Percentiles rank a stretch among this genome's conserved stretches.
Evolutionary conservation across 2,888 invertebrate species (phyloP).

Genomic region (Ramazzottius varieornatus): DNA sequence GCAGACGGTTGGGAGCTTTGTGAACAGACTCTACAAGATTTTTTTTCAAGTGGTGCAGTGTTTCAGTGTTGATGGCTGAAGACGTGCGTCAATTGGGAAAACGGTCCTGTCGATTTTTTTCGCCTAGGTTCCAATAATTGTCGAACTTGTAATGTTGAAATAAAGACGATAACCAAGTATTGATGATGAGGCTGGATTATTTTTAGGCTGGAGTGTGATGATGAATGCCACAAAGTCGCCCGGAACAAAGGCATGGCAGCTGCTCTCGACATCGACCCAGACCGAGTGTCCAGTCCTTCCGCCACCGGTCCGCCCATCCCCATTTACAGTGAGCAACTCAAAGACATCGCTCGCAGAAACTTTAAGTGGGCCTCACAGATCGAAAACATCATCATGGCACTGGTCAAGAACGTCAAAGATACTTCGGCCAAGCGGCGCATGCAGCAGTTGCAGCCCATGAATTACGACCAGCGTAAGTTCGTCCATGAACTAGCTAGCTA

Average conservation of each 20-base stretch:
- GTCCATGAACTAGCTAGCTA: constrained; percentile 80
- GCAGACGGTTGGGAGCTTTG: too few species aligned
- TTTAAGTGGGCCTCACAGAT: neutral
- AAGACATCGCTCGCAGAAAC: neutral
- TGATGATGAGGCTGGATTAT: too few species aligned
- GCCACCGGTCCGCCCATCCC: neutral
- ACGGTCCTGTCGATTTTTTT: too few species aligned
- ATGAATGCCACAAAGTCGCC: constrained; percentile 61
- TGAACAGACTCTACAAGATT: too few species aligned
- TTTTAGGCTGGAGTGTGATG: constrained; percentile 58
- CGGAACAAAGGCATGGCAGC: constrained; percentile 64
- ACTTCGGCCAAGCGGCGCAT: constrained; percentile 20
- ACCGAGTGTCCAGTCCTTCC: neutral
- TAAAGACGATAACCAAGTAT: too few species aligned
- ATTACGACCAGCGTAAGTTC: constrained; percentile 62
- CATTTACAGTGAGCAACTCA: neutral
- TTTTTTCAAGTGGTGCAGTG: too few species aligned
- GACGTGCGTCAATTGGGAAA: too few species aligned
- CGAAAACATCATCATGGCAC: neutral
- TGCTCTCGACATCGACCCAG: constrained; percentile 52
- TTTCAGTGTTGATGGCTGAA: too few species aligned
- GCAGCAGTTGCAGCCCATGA: constrained; percentile 75
- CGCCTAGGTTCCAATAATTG: too few species aligned
- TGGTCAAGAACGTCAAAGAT: neutral
- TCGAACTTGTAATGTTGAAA: too few species aligned